Base-by-base conservation (phyloP, 2,888 invertebrate species). In the Plebejus melissa region DNA sequence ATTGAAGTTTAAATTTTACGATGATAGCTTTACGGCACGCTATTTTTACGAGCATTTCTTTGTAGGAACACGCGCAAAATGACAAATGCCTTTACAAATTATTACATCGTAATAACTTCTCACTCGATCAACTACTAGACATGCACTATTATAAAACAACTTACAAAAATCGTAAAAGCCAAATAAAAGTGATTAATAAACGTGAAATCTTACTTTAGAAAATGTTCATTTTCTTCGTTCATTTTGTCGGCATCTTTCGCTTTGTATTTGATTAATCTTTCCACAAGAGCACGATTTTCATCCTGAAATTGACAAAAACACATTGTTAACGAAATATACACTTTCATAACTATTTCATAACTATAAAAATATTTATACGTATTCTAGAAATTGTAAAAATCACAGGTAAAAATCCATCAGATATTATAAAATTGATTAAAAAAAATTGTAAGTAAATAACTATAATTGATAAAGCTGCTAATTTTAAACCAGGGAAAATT, bases 151-250 rank as follows among this genome's bases (percentile, higher is more conserved):
- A 57, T 41, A 75, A 70, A 70, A 71, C 70, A 75, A 70, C 22
- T 57, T 58, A 70, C 70, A 32, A 58, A 36, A 38, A 57, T 71
- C 36, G 4, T 71, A 38, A 75, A 71, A 58, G 58, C 38, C 28
- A 41, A 60, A 11, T 38, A 57, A 65, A 69, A 74, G 50, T 76
- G 32, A 69, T 54, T 58, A 74, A 75, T n/a, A n/a, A 22, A 46
- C 16, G 28, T n/a, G n/a, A 38, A 72, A 70, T 72, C 96, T 95
- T 95, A 98, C 98, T 96, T 97, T 82, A 98, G 90, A 87, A 97
- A 97, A 87, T 96, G 96, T 88, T 99, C 99, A 94, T 99, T 99
- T 90, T 99, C 98, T 91, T 98, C 97, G 86, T 99, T 99, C 95
- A 99, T 95, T 90, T 97, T 97, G 84, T 99, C 99, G 0, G 99